Conservation (phyloP, 2,113 vertebrate species). For the Eclectus roratus region DNA sequence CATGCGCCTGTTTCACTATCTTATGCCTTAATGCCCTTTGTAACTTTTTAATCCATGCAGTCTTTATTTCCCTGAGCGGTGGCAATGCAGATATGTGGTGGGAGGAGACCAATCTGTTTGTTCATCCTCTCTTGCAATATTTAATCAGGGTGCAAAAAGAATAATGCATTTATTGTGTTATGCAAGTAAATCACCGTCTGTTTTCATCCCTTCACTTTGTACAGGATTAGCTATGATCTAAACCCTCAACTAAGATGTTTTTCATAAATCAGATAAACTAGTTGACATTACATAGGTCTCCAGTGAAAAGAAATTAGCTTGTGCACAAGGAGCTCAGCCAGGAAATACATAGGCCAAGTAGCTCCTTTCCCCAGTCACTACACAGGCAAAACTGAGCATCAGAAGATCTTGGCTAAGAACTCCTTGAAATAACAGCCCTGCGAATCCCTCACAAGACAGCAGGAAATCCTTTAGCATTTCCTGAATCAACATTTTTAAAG, state of each 20-base stretch:
- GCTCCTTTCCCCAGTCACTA: not conserved
- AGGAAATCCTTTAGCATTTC: not conserved
- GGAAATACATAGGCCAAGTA: not conserved
- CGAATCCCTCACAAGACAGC: not conserved
- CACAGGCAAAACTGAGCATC: not conserved
- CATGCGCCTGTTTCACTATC: not conserved
- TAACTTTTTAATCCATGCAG: constrained; percentile 43
- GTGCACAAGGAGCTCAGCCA: not conserved
- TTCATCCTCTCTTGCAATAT: constrained; percentile 38
- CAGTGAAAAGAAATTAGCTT: not conserved
- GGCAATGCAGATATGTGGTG: constrained; percentile 40
- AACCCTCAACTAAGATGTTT: not conserved
- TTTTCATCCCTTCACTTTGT: not conserved
- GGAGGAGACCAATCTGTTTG: constrained; percentile 58
- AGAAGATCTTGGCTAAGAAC: not conserved
- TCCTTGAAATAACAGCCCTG: not conserved
- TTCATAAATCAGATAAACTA: not conserved
- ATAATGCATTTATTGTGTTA: not conserved
- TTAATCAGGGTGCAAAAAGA: not conserved
- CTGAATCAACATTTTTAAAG: not conserved
- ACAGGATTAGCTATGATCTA: not conserved
- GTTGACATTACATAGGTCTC: not conserved
- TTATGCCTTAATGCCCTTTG: constrained; percentile 20
- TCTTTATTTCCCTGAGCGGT: constrained; percentile 33
- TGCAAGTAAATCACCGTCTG: not conserved